Conservation (phyloP, 1,140 invertebrate species). For the Pemphigus obesinymphae region DNA sequence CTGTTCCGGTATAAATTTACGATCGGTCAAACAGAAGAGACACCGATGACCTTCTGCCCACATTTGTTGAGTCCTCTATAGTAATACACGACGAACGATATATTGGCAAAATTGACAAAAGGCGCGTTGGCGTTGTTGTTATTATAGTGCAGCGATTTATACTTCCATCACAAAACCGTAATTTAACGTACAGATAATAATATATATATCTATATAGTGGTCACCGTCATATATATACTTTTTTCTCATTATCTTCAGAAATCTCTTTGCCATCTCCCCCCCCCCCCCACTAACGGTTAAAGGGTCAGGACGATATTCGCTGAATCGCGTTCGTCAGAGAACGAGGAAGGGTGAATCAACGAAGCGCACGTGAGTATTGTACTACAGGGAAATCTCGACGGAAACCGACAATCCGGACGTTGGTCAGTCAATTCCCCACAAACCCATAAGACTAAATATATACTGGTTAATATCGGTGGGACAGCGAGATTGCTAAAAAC, state of each 20-base stretch:
- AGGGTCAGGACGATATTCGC: neutral
- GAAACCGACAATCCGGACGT: neutral
- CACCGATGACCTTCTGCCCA: no score
- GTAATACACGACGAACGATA: no score
- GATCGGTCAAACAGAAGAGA: no score
- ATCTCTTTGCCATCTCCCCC: neutral
- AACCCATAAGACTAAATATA: neutral
- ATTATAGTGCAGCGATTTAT: no score
- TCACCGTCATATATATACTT: neutral
- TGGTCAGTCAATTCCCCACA: neutral
- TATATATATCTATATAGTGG: no score
- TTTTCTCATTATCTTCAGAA: neutral
- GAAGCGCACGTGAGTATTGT: slow-evolving; percentile 4
- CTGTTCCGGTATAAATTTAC: no score
- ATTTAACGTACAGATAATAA: no score
- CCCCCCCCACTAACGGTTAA: neutral
- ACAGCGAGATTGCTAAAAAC: neutral
- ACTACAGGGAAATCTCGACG: slow-evolving; percentile 20
- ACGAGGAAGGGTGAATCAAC: neutral
- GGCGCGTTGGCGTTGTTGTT: no score
- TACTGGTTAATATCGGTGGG: neutral
- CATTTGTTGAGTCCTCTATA: no score
- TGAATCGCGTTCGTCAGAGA: neutral
- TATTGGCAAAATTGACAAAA: no score
- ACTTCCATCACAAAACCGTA: no score